Evolutionary conservation across 2,888 invertebrate species (phyloP).

Genomic region (Diploptera punctata): DNA sequence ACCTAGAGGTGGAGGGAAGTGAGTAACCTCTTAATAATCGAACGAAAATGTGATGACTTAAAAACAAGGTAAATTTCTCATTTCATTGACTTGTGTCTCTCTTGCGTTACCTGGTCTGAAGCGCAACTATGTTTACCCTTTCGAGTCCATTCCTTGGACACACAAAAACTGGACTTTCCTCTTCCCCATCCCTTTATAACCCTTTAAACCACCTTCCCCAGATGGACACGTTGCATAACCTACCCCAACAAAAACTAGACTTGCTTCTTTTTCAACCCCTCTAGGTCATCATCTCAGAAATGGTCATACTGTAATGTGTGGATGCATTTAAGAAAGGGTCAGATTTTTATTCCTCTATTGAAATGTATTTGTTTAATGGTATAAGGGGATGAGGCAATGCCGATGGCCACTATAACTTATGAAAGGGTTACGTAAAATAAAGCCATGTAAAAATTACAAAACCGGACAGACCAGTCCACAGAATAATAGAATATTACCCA

Average conservation of each 20-base stretch:
- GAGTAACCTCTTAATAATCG: too few relatives aligned
- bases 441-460: background rate
- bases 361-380: slow-evolving; percentile 19
- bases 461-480: slow-evolving; percentile 33
- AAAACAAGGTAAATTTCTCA: too few relatives aligned
- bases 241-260: slow-evolving; percentile 35
- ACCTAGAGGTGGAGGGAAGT: too few relatives aligned
- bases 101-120: background rate
- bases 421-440: background rate
- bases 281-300: background rate
- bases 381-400: background rate
- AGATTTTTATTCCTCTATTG: slow-evolving; percentile 8
- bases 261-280: slow-evolving; percentile 29
- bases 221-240: slow-evolving; percentile 10
- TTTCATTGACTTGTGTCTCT: too few relatives aligned
- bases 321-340: slow-evolving; percentile 29
- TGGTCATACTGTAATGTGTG: slow-evolving; percentile 13
- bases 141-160: slow-evolving; percentile 3
- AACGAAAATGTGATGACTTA: too few relatives aligned
- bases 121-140: background rate
- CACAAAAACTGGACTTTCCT: slow-evolving; percentile 28
- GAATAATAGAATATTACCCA: background rate
- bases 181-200: background rate
- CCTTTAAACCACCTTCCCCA: background rate
- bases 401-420: slow-evolving; percentile 21